These are phyloP conservation scores for Tachysurus fulvidraco DNA, from an alignment of 2,113 vertebrate species.

Conservation along the genomic window DNA sequence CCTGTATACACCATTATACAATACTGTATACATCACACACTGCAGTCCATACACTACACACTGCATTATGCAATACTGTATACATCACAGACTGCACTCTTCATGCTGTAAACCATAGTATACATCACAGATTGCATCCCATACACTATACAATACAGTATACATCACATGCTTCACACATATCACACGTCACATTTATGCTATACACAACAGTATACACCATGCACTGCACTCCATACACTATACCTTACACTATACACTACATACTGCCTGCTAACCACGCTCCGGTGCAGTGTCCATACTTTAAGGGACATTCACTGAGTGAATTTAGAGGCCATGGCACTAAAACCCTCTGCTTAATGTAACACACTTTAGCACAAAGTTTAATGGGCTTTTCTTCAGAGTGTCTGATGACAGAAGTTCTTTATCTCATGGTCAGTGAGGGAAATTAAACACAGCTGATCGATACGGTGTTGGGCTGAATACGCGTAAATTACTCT, in stretches of 20 bases:
- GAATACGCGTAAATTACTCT: slow-evolving; percentile 65
- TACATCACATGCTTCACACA: background rate
- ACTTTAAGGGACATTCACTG: background rate
- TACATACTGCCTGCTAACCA: background rate
- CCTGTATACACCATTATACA: background rate
- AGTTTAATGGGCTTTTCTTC: slow-evolving; percentile 66
- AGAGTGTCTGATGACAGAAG: slow-evolving; percentile 66
- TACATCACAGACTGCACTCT: background rate
- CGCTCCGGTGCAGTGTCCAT: background rate
- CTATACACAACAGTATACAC: background rate
- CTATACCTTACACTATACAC: background rate
- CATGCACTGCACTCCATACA: background rate
- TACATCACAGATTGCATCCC: background rate
- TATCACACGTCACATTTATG: background rate
- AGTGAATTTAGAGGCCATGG: background rate
- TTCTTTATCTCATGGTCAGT: slow-evolving; percentile 57
- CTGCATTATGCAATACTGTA: too few species aligned
- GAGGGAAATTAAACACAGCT: slow-evolving; percentile 66
- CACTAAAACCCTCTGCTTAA: background rate
- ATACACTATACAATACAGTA: background rate
- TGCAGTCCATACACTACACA: background rate
- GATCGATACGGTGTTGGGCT: slow-evolving; percentile 62
- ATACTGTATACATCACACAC: background rate
- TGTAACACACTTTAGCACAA: slow-evolving; percentile 44
- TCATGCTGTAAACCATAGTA: background rate